Evolutionary conservation across 64 coral and sea anemone species (phyloP).

Genomic region (Montipora foliosa): DNA sequence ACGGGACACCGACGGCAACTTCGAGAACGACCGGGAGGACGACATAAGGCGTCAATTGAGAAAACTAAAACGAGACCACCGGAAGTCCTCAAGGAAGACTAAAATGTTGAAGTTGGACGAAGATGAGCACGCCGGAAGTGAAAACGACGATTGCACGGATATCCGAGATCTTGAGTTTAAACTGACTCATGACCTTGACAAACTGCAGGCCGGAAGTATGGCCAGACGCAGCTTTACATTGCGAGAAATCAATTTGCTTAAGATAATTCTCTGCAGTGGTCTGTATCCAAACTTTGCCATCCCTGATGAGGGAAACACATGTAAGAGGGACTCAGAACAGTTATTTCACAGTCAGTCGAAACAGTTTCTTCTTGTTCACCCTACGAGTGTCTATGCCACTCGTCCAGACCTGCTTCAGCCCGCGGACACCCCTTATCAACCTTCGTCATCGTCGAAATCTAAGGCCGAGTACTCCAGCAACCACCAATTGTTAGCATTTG

Average conservation of each 20-base stretch:
- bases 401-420: conserved; percentile 78
- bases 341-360: conserved; percentile 92
- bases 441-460: background rate
- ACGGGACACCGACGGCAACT: conserved; percentile 60
- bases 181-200: conserved; percentile 93
- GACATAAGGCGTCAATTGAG: conserved; percentile 84
- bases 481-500: conserved; percentile 90
- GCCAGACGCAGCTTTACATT: conserved; percentile 80
- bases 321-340: conserved; percentile 94
- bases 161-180: conserved; percentile 97
- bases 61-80: conserved; percentile 85
- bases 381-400: conserved; percentile 87
- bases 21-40: conserved; percentile 68
- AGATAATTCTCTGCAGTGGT: conserved; percentile 96
- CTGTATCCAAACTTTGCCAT: conserved; percentile 94
- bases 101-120: conserved; percentile 94
- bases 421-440: conserved; percentile 39
- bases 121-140: conserved; percentile 69
- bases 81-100: conserved; percentile 68
- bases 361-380: conserved; percentile 86
- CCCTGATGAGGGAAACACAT: conserved; percentile 84
- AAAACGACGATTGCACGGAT: conserved; percentile 72
- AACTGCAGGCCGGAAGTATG: conserved; percentile 73
- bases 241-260: conserved; percentile 95
- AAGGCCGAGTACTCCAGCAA: conserved; percentile 44